Conservation (phyloP, 2,888 invertebrate species). For the Tillus elongatus region DNA sequence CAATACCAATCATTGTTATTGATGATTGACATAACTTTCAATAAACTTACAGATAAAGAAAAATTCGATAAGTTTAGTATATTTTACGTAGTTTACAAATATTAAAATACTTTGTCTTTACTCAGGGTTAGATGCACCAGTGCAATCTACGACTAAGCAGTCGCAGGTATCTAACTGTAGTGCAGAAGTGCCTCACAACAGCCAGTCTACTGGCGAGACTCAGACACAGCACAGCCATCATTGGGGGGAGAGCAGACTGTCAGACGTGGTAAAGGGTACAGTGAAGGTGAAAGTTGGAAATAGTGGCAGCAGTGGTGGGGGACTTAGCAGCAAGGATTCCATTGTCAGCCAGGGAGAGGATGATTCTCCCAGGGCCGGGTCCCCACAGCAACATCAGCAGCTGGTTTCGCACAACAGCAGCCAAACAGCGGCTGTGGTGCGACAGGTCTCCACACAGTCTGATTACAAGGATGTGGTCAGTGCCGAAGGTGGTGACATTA, state of each 20-base stretch:
- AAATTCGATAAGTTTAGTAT: too few relatives aligned
- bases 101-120: not conserved
- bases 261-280: slow-evolving; percentile 72
- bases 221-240: slow-evolving; percentile 33
- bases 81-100: too few relatives aligned
- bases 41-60: too few relatives aligned
- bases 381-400: slow-evolving; percentile 29
- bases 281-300: slow-evolving; percentile 49
- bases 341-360: slow-evolving; percentile 33
- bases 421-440: slow-evolving; percentile 13
- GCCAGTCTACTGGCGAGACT: slow-evolving; percentile 21
- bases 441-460: slow-evolving; percentile 21
- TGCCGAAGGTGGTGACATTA: slow-evolving; percentile 32
- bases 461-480: slow-evolving; percentile 31
- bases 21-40: too few relatives aligned
- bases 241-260: slow-evolving; percentile 56
- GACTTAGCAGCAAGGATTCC: slow-evolving; percentile 26
- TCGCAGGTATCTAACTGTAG: slow-evolving; percentile 31
- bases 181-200: slow-evolving; percentile 27
- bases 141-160: slow-evolving; percentile 19
- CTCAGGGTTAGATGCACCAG: not conserved
- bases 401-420: too few relatives aligned
- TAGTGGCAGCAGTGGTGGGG: slow-evolving; percentile 27
- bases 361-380: slow-evolving; percentile 33
- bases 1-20: too few relatives aligned